Evolutionary conservation across 2,888 invertebrate genomes (phyloP).

Genomic region (Oeneis ivallda): DNA sequence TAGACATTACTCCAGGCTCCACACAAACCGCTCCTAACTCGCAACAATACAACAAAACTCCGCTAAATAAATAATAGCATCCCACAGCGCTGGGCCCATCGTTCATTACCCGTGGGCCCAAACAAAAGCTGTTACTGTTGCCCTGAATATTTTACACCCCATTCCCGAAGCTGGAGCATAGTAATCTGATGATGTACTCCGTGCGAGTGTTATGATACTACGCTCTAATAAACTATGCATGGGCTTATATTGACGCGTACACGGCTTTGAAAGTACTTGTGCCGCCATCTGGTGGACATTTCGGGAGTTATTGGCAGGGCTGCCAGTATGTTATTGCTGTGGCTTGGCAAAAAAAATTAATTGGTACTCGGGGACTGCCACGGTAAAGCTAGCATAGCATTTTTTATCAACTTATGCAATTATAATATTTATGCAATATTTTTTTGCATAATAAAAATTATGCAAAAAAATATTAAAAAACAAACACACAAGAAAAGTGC

Average conservation of each 20-base stretch:
- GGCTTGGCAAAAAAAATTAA: too few species aligned
- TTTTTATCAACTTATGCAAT: too few species aligned
- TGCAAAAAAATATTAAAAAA: too few species aligned
- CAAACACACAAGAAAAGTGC: too few species aligned
- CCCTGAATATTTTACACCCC: slow-evolving; percentile 73
- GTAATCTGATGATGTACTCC: slow-evolving; percentile 72
- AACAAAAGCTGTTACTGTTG: slow-evolving; percentile 75
- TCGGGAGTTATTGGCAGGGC: slow-evolving; percentile 35
- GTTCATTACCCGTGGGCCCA: slow-evolving; percentile 59
- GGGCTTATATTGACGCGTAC: slow-evolving; percentile 63
- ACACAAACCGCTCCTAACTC: slow-evolving; percentile 9
- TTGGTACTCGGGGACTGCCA: too few species aligned
- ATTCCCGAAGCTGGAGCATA: slow-evolving; percentile 60
- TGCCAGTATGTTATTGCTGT: background rate
- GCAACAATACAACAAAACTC: slow-evolving; percentile 25
- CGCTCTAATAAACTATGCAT: slow-evolving; percentile 69
- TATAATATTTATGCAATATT: too few species aligned
- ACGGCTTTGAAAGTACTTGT: slow-evolving; percentile 37
- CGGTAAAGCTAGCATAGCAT: too few species aligned
- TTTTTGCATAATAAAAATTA: too few species aligned
- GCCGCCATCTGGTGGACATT: slow-evolving; percentile 57
- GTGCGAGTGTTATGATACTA: slow-evolving; percentile 67
- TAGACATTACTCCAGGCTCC: too few species aligned
- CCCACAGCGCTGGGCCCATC: slow-evolving; percentile 43
- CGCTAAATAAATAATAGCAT: slow-evolving; percentile 30